phyloP scores from a whole-genome alignment of 2,888 invertebrate species.

The Drosophila parthenogenetica region DNA sequence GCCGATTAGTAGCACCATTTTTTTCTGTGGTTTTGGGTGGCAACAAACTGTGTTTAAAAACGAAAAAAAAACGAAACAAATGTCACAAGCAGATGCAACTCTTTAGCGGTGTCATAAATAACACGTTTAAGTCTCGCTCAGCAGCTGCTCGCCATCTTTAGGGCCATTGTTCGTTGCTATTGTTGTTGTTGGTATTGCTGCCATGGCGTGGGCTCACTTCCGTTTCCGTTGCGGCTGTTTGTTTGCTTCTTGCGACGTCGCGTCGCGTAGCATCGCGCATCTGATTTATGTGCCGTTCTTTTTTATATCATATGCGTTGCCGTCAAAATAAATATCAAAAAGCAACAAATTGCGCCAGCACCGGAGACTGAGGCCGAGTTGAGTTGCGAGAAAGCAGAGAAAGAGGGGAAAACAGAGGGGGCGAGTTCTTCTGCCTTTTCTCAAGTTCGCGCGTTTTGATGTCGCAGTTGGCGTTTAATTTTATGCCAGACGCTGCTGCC shows the following conservation, averaged over 20 bases:
- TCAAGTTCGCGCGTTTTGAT: constrained; percentile 32
- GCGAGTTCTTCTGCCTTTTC: constrained; percentile 13
- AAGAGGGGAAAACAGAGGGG: not conserved
- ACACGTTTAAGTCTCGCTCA: constrained; percentile 62
- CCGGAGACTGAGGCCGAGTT: not conserved
- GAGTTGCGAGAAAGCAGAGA: not conserved
- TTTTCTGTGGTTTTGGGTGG: not conserved
- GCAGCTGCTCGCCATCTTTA: constrained; percentile 41
- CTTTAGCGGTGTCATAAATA: constrained; percentile 65
- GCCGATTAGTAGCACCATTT: constrained; percentile 35
- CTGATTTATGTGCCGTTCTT: constrained; percentile 72
- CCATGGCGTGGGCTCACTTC: constrained; percentile 32
- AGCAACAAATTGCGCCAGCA: constrained; percentile 69
- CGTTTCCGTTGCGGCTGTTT: constrained; percentile 60
- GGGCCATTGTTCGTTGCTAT: constrained; percentile 31
- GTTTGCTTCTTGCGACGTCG: constrained; percentile 44
- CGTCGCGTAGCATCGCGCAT: constrained; percentile 34
- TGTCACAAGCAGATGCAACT: constrained; percentile 52
- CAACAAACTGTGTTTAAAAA: constrained; percentile 1
- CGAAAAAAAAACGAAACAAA: constrained; percentile 8
- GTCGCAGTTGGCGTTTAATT: constrained; percentile 65
- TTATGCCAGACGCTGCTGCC: constrained; percentile 65
- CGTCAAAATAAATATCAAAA: constrained; percentile 75
- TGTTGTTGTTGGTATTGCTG: constrained; percentile 29
- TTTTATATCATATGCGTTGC: constrained; percentile 52